Base-by-base conservation (phyloP, 2,888 invertebrate genomes). In the Aelia acuminata region DNA sequence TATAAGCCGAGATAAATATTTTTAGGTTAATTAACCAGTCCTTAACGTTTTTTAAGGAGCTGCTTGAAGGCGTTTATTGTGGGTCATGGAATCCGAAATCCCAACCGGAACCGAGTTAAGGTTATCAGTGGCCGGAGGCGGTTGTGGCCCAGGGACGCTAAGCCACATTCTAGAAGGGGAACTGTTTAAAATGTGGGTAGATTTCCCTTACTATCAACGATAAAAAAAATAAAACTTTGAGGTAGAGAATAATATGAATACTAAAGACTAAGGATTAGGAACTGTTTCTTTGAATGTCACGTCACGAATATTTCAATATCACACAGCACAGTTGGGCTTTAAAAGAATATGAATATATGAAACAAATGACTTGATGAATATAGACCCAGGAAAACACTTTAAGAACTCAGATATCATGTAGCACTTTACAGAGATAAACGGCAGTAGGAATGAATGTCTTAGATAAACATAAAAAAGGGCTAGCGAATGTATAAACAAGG, bases 11-110 rank as follows among this genome's bases (percentile, higher is more conserved):
- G 63, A 70, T 2, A 7, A 70, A 31, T 35, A 70, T 15, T 70
- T 35, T 35, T 70, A 70, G 63, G 63, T 70, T 35, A 70, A 18
- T 70, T 70, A 20, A 57, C 57, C 57, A 57, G 57, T 57, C 57
- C 11, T 57, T 0, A 26, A 13, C 3, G 4, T 57, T 57, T 53
- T 26, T 57, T 70, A 35, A 70, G 20, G 18, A 35, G 63, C 18
- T 35, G 63, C 63, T 35, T 70, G 63, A 70, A 70, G 63, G 63
- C 63, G 35, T 35, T 15, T 1, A 35, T 70, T 18, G 7, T 35
- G 35, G 63, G 63, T 31, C 63, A 70, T 70, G 63, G 63, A 20
- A 70, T 35, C 63, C 18, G 63, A 18, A 35, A 70, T 31, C 35
- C 63, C 8, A 31, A 70, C 63, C 63, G 31, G 63, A 70, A 70